phyloP scores from a whole-genome alignment of 35 echinoderm and acorn worm species.

The Lytechinus pictus region DNA sequence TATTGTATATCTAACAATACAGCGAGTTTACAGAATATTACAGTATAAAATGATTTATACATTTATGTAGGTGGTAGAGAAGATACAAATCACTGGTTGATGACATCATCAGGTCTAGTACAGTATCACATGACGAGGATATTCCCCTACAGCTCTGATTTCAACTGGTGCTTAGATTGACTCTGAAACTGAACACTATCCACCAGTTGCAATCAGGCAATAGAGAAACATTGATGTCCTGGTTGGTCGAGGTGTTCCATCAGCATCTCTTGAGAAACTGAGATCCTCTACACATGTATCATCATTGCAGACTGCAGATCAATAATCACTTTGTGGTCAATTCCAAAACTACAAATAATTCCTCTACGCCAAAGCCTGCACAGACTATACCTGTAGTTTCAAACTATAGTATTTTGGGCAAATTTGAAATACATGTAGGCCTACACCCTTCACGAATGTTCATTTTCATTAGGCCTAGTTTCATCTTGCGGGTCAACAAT shows the following conservation, averaged over 20 bases:
- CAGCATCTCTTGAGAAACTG: neutral
- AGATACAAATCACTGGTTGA: neutral
- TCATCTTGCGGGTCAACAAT: no score
- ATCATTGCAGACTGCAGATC: no score
- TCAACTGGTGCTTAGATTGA: conserved; percentile 55
- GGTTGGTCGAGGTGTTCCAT: neutral
- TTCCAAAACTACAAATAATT: no score
- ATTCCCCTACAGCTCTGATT: conserved; percentile 40
- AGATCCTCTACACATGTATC: neutral
- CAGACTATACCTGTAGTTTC: no score
- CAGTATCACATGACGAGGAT: neutral
- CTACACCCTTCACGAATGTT: no score
- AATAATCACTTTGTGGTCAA: no score
- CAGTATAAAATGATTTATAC: neutral
- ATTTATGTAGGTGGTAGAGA: neutral
- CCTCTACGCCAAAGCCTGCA: no score
- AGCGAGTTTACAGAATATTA: neutral
- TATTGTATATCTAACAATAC: neutral
- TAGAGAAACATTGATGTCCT: neutral
- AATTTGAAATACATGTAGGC: no score
- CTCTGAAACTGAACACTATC: conserved; percentile 46
- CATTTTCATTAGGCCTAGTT: no score
- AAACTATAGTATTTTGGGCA: no score
- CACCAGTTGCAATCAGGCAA: conserved; percentile 53
- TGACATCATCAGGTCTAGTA: neutral